A percentile compares a stretch with the other conserved stretches of the same genome.
Evolutionary conservation across 2,797 vertebrate genomes (phyloP).

Genomic region (Clarias pachynema): DNA sequence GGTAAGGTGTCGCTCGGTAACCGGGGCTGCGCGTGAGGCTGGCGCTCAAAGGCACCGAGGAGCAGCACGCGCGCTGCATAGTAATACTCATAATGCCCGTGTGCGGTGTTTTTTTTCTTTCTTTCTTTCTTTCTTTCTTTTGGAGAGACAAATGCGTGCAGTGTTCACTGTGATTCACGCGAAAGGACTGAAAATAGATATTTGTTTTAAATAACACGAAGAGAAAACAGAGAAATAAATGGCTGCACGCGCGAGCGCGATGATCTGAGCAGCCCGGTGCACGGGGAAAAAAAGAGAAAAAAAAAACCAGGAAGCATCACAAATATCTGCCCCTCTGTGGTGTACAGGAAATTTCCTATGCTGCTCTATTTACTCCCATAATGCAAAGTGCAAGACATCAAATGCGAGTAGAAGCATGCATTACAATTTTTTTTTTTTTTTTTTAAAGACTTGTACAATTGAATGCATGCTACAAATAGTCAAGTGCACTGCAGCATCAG

Average conservation of each 20-base stretch:
- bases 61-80: slow-evolving; percentile 7
- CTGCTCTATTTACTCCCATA: neutral
- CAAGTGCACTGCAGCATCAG: neutral
- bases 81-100: neutral
- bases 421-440: neutral
- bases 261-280: neutral
- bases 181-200: neutral
- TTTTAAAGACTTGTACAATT: neutral
- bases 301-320: neutral
- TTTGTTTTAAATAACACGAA: neutral
- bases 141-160: neutral
- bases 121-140: too few species aligned
- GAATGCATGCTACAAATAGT: neutral
- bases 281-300: too few species aligned
- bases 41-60: neutral
- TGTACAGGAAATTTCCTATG: neutral
- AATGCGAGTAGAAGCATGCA: neutral
- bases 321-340: too few species aligned
- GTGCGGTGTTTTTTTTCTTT: neutral
- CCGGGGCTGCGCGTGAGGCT: neutral
- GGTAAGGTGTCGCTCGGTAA: neutral
- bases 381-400: neutral
- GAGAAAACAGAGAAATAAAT: neutral
- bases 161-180: neutral
- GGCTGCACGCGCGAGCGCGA: neutral